phyloP scores from a whole-genome alignment of 2,797 vertebrate species.

The Astyanax mexicanus region DNA sequence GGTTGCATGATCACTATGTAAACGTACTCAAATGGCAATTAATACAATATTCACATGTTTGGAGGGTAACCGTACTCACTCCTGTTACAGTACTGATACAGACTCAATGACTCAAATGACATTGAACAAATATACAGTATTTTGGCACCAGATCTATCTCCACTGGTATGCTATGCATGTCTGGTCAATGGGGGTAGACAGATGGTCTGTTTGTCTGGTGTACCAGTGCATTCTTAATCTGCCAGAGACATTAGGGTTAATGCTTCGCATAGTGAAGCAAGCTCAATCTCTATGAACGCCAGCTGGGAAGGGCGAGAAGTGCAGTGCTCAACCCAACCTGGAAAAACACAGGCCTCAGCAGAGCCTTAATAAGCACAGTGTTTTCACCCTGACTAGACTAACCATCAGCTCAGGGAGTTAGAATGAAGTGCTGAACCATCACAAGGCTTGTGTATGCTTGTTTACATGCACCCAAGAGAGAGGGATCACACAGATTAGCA shows the following conservation, averaged over 20 bases:
- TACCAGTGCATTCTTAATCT: constrained; percentile 35
- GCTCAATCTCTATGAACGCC: constrained; percentile 4
- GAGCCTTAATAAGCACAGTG: constrained; percentile 32
- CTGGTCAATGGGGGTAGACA: constrained; percentile 15
- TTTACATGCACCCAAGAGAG: constrained; percentile 17
- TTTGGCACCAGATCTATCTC: neutral
- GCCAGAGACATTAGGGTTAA: constrained; percentile 39
- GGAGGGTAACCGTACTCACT: neutral
- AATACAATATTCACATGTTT: too few species aligned
- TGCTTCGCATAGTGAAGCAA: neutral
- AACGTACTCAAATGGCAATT: too few species aligned
- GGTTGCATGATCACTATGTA: too few species aligned
- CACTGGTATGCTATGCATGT: neutral
- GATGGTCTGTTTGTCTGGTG: constrained; percentile 42
- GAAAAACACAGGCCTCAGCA: constrained; percentile 42
- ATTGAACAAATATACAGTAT: neutral
- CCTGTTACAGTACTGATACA: neutral
- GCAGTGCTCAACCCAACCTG: constrained; percentile 21
- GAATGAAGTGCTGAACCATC: constrained; percentile 43
- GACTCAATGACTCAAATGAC: too few species aligned
- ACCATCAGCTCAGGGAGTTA: constrained; percentile 36
- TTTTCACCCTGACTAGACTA: constrained; percentile 44
- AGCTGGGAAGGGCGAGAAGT: constrained; percentile 6
- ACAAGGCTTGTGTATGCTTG: neutral
- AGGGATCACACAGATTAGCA: neutral